Percentiles rank a stretch among this genome's conserved stretches.
Evolutionary conservation across 2,113 vertebrate species (phyloP).

Genomic region (Tupaia chinensis): DNA sequence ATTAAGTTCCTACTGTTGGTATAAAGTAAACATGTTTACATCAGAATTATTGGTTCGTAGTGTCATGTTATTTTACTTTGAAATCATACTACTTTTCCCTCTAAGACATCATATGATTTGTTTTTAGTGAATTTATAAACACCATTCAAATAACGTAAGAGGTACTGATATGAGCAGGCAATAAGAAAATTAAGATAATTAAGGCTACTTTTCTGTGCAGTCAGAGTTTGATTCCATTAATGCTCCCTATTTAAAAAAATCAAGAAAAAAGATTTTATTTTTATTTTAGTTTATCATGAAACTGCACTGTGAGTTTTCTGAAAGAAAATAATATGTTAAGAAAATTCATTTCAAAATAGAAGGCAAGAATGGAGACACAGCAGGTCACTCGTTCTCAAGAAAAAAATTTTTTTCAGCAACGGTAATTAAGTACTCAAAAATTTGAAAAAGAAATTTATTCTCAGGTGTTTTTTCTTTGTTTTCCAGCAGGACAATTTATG

Average conservation of each 20-base stretch:
- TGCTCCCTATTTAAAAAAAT: background rate
- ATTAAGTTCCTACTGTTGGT: background rate
- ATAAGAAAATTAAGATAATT: slow-evolving; percentile 2
- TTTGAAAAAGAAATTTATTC: background rate
- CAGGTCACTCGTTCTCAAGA: slow-evolving; percentile 28
- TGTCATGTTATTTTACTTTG: slow-evolving; percentile 48
- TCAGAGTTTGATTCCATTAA: background rate
- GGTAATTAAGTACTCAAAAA: background rate
- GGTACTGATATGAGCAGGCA: background rate
- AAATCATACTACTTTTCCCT: background rate
- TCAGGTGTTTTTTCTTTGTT: background rate
- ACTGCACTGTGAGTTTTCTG: background rate
- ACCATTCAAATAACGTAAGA: slow-evolving; percentile 50
- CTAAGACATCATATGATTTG: background rate
- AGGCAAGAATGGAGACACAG: background rate
- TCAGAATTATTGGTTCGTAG: background rate
- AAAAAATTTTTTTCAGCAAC: background rate
- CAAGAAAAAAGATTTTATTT: slow-evolving; percentile 3
- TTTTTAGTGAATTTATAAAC: slow-evolving; percentile 2
- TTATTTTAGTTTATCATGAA: slow-evolving; percentile 24
- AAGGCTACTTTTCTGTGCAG: background rate
- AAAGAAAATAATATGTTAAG: background rate
- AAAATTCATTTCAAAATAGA: background rate
- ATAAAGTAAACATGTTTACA: background rate
- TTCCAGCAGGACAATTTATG: background rate